Conservation (phyloP, 1,140 invertebrate genomes). For the Charaxes varanes region DNA sequence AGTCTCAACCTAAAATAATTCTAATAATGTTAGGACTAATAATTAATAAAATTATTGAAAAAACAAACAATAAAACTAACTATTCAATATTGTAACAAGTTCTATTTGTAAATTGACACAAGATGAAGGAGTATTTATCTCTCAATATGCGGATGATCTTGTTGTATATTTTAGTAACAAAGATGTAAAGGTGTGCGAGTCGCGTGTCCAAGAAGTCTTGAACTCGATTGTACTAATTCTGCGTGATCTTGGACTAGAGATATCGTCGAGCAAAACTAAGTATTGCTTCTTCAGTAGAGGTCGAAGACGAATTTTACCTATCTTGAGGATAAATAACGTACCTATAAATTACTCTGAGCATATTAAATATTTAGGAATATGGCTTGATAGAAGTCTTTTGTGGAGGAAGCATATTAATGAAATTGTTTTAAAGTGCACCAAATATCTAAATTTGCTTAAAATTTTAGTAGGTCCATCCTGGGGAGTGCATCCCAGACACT, state of each 20-base stretch:
- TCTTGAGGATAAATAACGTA: too few species aligned
- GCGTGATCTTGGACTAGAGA: not conserved
- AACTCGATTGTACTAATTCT: not conserved
- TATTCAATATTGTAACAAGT: too few species aligned
- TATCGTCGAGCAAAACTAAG: not conserved
- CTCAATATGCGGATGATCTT: conserved; percentile 4
- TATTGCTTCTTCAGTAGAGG: not conserved
- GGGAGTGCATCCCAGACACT: conserved; percentile 7
- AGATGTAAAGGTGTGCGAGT: not conserved
- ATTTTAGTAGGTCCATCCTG: conserved; percentile 1
- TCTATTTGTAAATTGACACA: too few species aligned
- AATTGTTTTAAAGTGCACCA: not conserved
- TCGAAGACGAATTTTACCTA: too few species aligned
- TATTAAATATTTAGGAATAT: conserved; percentile 6
- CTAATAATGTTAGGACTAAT: too few species aligned
- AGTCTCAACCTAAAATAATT: too few species aligned
- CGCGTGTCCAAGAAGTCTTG: not conserved
- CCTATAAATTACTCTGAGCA: not conserved
- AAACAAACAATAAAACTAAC: too few species aligned
- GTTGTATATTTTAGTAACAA: not conserved
- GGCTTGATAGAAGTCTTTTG: conserved; percentile 2
- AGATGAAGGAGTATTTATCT: conserved; percentile 1
- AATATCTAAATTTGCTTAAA: conserved; percentile 6
- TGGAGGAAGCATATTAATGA: conserved; percentile 7
- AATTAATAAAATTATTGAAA: too few species aligned